These are phyloP conservation scores for Drosophila athabasca DNA, from an alignment of 1,140 invertebrate genomes.

Conservation along the genomic window DNA sequence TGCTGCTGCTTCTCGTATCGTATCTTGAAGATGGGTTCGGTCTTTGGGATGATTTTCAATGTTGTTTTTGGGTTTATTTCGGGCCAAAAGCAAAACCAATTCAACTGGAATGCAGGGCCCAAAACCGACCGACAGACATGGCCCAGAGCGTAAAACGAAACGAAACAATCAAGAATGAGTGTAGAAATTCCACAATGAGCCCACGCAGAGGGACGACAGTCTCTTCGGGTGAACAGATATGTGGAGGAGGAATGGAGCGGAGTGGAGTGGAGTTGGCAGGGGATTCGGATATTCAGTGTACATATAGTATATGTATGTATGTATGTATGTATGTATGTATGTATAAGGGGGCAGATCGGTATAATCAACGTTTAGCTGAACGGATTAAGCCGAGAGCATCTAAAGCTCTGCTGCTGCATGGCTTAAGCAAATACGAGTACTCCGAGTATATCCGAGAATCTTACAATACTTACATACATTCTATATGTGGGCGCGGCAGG, in stretches of 20 bases:
- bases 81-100: slow-evolving; percentile 58
- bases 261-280: no score
- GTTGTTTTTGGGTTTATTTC: slow-evolving; percentile 21
- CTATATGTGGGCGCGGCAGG: slow-evolving; percentile 1
- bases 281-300: no score
- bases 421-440: slow-evolving; percentile 62
- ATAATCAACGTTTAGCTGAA: slow-evolving; percentile 65
- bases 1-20: slow-evolving; percentile 13
- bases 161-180: slow-evolving; percentile 82
- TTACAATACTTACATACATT: background rate
- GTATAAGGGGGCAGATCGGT: slow-evolving; percentile 5
- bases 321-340: no score
- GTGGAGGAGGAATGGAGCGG: background rate
- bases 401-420: slow-evolving; percentile 24
- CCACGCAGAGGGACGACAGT: slow-evolving; percentile 62
- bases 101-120: slow-evolving; percentile 71
- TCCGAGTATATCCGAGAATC: background rate
- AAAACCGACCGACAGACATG: slow-evolving; percentile 20
- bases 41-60: slow-evolving; percentile 17
- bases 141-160: slow-evolving; percentile 79
- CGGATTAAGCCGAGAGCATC: slow-evolving; percentile 53
- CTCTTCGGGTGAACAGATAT: background rate
- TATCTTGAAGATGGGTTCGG: slow-evolving; percentile 38
- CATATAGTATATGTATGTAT: no score
- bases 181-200: slow-evolving; percentile 82